A percentile compares a stretch with the other conserved stretches of the same genome.
Conservation (phyloP, 2,888 invertebrate species). For the Eudemis profundana region DNA sequence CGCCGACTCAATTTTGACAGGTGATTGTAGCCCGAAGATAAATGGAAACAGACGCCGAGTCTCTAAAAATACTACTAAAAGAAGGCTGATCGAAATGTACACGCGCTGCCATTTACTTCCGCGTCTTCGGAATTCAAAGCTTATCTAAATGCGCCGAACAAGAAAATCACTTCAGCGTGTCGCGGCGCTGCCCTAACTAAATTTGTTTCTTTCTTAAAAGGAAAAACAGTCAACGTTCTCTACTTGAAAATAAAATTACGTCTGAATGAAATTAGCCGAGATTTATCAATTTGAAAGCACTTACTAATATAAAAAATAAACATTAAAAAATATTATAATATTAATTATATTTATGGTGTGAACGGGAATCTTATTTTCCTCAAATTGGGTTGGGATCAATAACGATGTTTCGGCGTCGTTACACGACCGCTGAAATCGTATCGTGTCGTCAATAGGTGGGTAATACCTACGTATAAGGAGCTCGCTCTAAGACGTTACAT, state of each 20-base stretch:
- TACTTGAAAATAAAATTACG: neutral
- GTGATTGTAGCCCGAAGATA: conserved; percentile 62
- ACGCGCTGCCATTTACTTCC: conserved; percentile 28
- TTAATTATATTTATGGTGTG: neutral
- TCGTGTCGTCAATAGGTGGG: conserved; percentile 28
- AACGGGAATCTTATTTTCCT: conserved; percentile 9
- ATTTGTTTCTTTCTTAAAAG: conserved; percentile 5
- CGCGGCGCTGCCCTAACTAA: conserved; percentile 38
- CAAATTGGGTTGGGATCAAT: conserved; percentile 3
- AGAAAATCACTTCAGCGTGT: conserved; percentile 58
- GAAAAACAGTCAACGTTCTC: neutral
- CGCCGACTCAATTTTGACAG: conserved; percentile 68
- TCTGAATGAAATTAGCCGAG: too few species aligned
- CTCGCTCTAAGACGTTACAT: neutral
- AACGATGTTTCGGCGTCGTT: conserved; percentile 15
- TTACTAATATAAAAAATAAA: too few species aligned
- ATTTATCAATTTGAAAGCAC: too few species aligned
- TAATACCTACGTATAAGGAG: neutral
- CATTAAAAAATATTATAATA: too few species aligned
- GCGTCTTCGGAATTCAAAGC: conserved; percentile 45
- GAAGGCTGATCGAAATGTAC: conserved; percentile 39
- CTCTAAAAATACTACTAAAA: conserved; percentile 45
- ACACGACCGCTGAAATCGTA: conserved; percentile 29
- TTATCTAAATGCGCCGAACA: conserved; percentile 56
- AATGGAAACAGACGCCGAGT: conserved; percentile 53